Percentiles rank a stretch among this genome's conserved stretches.
Evolutionary conservation across 2,113 vertebrate species (phyloP).

Genomic region (Austrofundulus limnaeus): DNA sequence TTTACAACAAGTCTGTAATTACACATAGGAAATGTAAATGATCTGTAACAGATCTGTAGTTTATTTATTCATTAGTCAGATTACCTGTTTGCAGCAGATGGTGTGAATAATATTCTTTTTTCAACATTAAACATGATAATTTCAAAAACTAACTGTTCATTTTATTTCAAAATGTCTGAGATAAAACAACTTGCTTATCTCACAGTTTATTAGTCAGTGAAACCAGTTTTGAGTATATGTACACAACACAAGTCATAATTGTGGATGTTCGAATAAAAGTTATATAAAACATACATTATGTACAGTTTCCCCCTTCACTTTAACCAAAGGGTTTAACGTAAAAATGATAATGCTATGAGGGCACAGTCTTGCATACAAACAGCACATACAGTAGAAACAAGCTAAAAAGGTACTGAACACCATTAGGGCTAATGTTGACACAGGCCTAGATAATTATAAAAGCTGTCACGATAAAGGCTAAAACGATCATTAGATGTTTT

Average conservation of each 20-base stretch:
- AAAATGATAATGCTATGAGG: conserved; percentile 4
- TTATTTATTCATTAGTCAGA: too few species aligned
- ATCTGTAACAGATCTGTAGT: too few species aligned
- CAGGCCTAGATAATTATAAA: conserved; percentile 40
- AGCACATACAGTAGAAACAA: conserved; percentile 29
- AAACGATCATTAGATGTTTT: conserved; percentile 52
- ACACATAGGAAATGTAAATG: neutral
- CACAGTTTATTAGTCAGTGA: too few species aligned
- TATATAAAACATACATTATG: neutral
- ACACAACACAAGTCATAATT: neutral
- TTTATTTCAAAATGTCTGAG: neutral
- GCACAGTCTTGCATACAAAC: conserved; percentile 37
- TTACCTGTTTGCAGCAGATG: too few species aligned
- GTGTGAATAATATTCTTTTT: too few species aligned
- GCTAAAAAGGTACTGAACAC: conserved; percentile 27
- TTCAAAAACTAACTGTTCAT: neutral
- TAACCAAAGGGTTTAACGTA: conserved; percentile 7
- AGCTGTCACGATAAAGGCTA: conserved; percentile 34
- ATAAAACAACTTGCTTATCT: too few species aligned
- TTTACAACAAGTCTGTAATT: neutral
- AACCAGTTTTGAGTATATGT: too few species aligned
- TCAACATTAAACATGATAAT: neutral
- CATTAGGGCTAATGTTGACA: conserved; percentile 20
- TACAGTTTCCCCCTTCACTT: conserved; percentile 1
- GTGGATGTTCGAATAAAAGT: conserved; percentile 20